Base-by-base conservation (phyloP, 2,888 invertebrate genomes). In the Endomychus coccineus region DNA sequence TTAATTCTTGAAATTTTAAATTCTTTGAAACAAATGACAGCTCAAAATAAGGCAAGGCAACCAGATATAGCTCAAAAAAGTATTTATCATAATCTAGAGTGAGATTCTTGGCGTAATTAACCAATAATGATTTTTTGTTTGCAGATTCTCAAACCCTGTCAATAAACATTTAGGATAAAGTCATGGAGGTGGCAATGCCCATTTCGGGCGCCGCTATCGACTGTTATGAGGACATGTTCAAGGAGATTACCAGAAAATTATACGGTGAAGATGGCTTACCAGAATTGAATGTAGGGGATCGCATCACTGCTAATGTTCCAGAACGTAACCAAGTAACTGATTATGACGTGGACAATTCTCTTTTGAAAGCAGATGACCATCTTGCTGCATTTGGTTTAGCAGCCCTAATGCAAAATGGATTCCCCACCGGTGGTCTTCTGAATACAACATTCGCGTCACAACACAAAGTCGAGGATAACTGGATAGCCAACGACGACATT, bases 221-320 rank as follows among this genome's bases (percentile, higher is more conserved):
- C 66, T 76, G 72, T 62, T 78, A 85, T 70, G 85, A 86, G 69
- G 85, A 85, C 62, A 85, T 85, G 81, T 85, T 85, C 66, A 89
- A 89, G 67, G 90, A 90, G 75, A 89, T 90, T 61, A 89, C 89
- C 45, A 78, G 87, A 65, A 90, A 90, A 71, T 73, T 90, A 50
- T 90, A 89, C 69, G 89, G 89, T 46, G 87, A 88, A 66, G 88
- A 89, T 66, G 69, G 68, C 24, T 50, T 68, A 39, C 66, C 67
- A 16, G 68, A 69, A 45, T 50, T 67, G 36, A 55, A 54, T 36
- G 40, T 36, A 4, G 27, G 36, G 5, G 66, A 66, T 34, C 49
- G 62, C 36, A 45, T 59, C 29, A 51, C 59, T 15, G 54, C 55
- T 10, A 48, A 54, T 17, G 47, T 45, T 24, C 40, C 40, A 30